Evolutionary conservation across 2,113 vertebrate species (phyloP), one percentile per base, ranked within the genome.

Genomic region (Tringa solitaria): DNA sequence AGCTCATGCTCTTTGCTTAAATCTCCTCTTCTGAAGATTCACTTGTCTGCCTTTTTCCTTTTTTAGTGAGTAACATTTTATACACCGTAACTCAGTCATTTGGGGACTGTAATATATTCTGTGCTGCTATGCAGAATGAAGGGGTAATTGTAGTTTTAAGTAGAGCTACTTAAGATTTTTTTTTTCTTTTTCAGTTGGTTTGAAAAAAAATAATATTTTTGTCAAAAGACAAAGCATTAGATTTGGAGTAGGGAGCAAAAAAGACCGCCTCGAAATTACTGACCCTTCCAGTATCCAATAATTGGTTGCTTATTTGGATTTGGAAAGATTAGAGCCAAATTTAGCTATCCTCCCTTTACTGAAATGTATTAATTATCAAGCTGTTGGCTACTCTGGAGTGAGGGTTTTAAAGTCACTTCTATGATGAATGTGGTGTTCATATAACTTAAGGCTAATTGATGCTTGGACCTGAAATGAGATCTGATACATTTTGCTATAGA

Each of bases 11-110:
- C 72, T 94, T 92, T 95, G 51, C 81, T 90, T 86, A 93, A 91
- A 95, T 93, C 87, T 96, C 73, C 18, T 92, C 53, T 93, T 94
- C 73, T 78, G 68, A 91, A 91, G 78, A 91, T 51, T 84, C 9
- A 1, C 75, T 70, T 83, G n/a, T 85, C 80, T 89, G 50, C 27
- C 41, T 85, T 48, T 61, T 41, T 14, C 28, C 33, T 68, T 60
- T 75, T 87, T 87, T 54, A 79, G 74, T 45, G 45, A 84, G 33
- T 63, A 73, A 30, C 35, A 41, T 80, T 93, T 95, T 85, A 64
- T 77, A 51, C 8, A 17, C 21, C 1, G 4, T 80, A 94, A 89
- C 24, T 74, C 23, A 27, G 26, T 84, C 8, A 28, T 75, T 68
- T 68, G 39, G 19, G 20, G 39, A 22, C 56, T 93, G 28, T 60